phyloP scores from a whole-genome alignment of 2,797 vertebrate species.

The Dendrocincla fuliginosa region DNA sequence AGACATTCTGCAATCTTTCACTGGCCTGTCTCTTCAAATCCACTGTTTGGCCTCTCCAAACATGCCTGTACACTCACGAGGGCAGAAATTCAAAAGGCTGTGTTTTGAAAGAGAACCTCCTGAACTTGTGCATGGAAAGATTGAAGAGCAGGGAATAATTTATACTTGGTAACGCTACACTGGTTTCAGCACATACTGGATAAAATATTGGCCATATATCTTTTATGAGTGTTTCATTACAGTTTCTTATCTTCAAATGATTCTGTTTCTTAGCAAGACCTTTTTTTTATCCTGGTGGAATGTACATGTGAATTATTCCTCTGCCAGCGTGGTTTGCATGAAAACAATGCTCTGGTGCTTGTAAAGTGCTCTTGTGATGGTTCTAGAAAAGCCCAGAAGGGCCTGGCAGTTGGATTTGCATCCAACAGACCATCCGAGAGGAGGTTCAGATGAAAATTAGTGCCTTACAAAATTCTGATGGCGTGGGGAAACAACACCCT shows the following conservation, averaged over 20 bases:
- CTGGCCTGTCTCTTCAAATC: not conserved
- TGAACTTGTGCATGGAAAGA: not conserved
- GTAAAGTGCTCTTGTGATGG: not conserved
- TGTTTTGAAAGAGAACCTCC: not conserved
- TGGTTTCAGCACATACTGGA: not conserved
- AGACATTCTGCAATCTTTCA: not conserved
- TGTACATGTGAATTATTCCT: not conserved
- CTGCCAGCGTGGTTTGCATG: not conserved
- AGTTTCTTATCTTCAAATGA: not conserved
- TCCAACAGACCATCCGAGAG: not conserved
- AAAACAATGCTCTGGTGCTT: not conserved
- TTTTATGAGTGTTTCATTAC: not conserved
- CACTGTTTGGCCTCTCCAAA: not conserved
- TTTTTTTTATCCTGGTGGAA: not conserved
- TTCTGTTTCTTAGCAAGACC: not conserved
- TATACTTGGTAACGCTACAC: not conserved
- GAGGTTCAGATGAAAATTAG: not conserved
- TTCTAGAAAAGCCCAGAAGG: not conserved
- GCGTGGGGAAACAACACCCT: not conserved
- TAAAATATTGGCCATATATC: not conserved
- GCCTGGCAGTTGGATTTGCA: not conserved
- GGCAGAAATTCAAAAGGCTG: not conserved
- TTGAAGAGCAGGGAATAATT: not conserved
- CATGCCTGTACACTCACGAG: not conserved
- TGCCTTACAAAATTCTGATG: slow-evolving; percentile 13